Evolutionary conservation across 2,797 vertebrate genomes (phyloP), one percentile per base, ranked within the genome.

Genomic region (Pipistrellus kuhlii): DNA sequence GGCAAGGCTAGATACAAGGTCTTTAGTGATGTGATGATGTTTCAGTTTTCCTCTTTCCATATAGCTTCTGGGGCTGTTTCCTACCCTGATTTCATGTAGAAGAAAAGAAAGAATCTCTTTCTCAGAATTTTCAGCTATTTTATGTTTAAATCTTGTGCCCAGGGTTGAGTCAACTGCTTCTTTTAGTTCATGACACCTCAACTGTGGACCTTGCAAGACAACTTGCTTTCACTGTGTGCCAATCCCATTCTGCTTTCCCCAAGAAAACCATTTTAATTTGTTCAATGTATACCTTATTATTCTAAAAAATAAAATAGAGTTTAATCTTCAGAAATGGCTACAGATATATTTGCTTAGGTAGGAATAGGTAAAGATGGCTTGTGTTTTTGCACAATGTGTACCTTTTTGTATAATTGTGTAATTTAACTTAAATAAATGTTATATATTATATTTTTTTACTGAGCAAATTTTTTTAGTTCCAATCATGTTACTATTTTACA

Each of bases 251-350:
- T 55, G 21, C 8, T 48, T 69, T 32, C 30, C n/a, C 17, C 81
- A 32, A 41, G 59, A 51, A 94, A 91, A 84, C 6, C 1, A 75
- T 85, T 94, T 90, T 46, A 44, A 90, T 59, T 69, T 88, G 46
- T 72, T 78, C 86, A 66, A 68, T 66, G 8, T 57, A 14, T 62
- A 35, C 18, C 6, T 64, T 51, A 90, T 90, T 41, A 41, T 62
- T 62, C 38, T 32, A 75, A 73, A 62, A 86, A 83, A 68, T 73
- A 48, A 30, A 27, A 38, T 27, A 30, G 20, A 64, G 30, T 51
- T 68, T 14, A 81, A 41, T 88, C 53, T 82, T 6, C 32, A 25
- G 6, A 69, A 11, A 18, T 62, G 8, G n/a, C 48, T 72, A 53
- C 51, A 38, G 75, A 59, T 30, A 59, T 14, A 81, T 69, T 59